phyloP scores from a whole-genome alignment of 2,888 invertebrate species.

The Pammene aurita region DNA sequence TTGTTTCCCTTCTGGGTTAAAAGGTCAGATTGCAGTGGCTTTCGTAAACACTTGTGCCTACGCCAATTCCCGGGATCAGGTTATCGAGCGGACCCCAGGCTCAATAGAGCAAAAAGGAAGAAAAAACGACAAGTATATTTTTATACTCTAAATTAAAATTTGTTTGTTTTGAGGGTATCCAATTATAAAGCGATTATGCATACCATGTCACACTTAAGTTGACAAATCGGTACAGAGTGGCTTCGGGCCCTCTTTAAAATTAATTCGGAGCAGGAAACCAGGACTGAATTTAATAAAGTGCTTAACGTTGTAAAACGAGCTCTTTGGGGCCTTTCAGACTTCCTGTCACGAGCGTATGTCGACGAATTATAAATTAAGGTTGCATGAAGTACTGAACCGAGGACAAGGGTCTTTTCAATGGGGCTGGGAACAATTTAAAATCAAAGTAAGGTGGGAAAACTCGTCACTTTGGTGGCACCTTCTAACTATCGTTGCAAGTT shows the following conservation, averaged over 20 bases:
- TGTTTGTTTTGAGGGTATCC: not conserved
- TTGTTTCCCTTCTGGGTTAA: too few species aligned
- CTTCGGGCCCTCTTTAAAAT: slow-evolving; percentile 13
- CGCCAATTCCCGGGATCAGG: too few species aligned
- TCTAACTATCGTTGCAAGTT: too few species aligned
- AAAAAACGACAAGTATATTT: too few species aligned
- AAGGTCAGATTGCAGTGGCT: too few species aligned
- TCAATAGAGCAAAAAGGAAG: too few species aligned
- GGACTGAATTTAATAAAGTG: slow-evolving; percentile 26
- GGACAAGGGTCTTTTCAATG: slow-evolving; percentile 2
- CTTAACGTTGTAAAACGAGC: slow-evolving; percentile 24
- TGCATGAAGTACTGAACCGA: not conserved
- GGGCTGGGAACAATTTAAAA: too few species aligned
- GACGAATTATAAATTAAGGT: slow-evolving; percentile 18
- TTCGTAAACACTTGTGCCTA: too few species aligned
- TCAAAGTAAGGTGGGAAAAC: too few species aligned
- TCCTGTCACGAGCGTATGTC: slow-evolving; percentile 12
- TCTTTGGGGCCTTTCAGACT: slow-evolving; percentile 15
- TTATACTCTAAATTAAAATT: too few species aligned
- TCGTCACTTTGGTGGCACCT: too few species aligned
- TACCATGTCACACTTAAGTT: slow-evolving; percentile 1
- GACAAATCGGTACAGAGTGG: slow-evolving; percentile 10
- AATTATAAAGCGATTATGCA: slow-evolving; percentile 18
- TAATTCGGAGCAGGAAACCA: slow-evolving; percentile 15
- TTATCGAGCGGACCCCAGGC: too few species aligned